Evolutionary conservation across 2,113 vertebrate genomes (phyloP), one percentile per base, ranked within the genome.

Genomic region (Corvus hawaiiensis): DNA sequence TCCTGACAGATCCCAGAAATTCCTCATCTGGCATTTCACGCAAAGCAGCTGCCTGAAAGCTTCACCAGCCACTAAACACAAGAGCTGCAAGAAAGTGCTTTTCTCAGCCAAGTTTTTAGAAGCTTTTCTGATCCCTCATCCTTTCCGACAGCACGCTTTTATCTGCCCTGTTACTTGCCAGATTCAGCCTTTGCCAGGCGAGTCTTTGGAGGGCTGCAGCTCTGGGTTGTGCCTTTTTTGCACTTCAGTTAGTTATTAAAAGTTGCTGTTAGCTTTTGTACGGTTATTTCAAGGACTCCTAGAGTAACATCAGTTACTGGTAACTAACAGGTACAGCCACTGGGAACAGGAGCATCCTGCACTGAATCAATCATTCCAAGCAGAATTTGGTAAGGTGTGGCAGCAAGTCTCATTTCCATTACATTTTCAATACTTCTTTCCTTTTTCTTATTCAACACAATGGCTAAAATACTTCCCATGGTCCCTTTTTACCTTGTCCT

Each of bases 71-170:
- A 84, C 86, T 64, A 33, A 54, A 89, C 16, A 67, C 8, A 43
- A 86, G 72, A 90, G 79, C 89, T 90, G 54, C 41, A 56, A 85
- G 58, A 39, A 83, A 92, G 49, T 61, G 80, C 59, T 93, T 90
- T 92, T 86, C 83, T 54, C 89, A 94, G 91, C 79, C 94, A 95
- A 90, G 83, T 69, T 71, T 62, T 73, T 7, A 52, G 37, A 61
- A 83, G 72, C 75, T 86, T 61, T 76, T 49, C 59, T 87, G 76
- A 16, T 59, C 52, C 67, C 66, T 83, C 83, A 52, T 41, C 79
- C 71, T 43, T 85, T 46, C 51, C 0, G 0, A 79, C 33, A 52
- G 67, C 54, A 85, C n/a, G 1, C 71, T 85, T 93, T 73, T 21
- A 88, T 83, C 76, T 92, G 63, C 72, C 32, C 23, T 48, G 49